Percentiles rank a stretch among this genome's conserved stretches.
Evolutionary conservation across 2,113 vertebrate genomes (phyloP).

Genomic region (Falcunculus frontatus): DNA sequence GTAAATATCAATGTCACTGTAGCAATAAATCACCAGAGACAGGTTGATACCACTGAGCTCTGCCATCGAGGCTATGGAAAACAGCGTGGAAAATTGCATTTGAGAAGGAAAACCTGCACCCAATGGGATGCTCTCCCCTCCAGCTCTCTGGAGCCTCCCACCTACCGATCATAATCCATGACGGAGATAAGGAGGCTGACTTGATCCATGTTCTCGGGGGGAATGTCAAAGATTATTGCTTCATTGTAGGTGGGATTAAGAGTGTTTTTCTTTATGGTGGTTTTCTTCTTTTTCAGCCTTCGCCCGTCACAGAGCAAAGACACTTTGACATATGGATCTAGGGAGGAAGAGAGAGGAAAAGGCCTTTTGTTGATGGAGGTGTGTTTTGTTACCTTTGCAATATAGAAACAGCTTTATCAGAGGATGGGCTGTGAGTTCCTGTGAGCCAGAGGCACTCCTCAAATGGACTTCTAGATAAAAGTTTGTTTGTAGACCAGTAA

Average conservation of each 20-base stretch:
- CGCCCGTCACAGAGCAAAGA: constrained; percentile 94
- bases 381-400: neutral
- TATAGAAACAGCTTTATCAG: neutral
- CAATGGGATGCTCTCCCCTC: neutral
- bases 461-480: neutral
- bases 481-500: too few species aligned
- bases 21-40: neutral
- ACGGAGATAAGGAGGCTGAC: constrained; percentile 97
- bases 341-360: neutral
- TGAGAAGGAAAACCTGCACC: neutral
- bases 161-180: constrained; percentile 97
- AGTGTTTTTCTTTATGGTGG: constrained; percentile 97
- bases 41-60: neutral
- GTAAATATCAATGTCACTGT: neutral
- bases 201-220: constrained; percentile 97
- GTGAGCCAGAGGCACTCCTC: neutral
- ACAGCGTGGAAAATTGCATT: neutral
- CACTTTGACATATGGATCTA: constrained; percentile 96
- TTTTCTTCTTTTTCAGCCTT: constrained; percentile 98
- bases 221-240: constrained; percentile 98
- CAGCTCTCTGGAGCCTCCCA: neutral
- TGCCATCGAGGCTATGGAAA: neutral
- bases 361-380: neutral
- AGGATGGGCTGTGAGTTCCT: neutral
- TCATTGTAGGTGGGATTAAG: constrained; percentile 97